Evolutionary conservation across 2,888 invertebrate species (phyloP).

Genomic region (Chelonus formosanus): DNA sequence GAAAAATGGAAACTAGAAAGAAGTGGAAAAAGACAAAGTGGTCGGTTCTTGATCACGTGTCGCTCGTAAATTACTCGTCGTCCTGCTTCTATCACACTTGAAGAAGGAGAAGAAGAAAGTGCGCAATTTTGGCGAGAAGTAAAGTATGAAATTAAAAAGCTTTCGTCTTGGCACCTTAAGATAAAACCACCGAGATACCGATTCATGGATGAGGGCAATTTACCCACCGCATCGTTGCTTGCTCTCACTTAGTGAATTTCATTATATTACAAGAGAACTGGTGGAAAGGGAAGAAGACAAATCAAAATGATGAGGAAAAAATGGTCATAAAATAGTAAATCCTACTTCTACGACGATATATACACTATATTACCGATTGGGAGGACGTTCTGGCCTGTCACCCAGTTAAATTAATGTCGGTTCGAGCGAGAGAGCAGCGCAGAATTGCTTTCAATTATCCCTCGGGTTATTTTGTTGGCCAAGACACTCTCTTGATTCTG

Average conservation of each 20-base stretch:
- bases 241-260: background rate
- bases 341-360: background rate
- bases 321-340: background rate
- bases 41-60: conserved; percentile 32
- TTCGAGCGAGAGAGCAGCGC: conserved; percentile 24
- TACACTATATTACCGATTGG: conserved; percentile 29
- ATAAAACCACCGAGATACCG: conserved; percentile 11
- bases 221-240: conserved; percentile 12
- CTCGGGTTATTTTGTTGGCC: conserved; percentile 42
- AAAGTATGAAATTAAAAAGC: conserved; percentile 35
- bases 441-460: conserved; percentile 45
- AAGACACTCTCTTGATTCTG: conserved; percentile 41
- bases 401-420: conserved; percentile 33
- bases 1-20: conserved; percentile 19
- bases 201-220: conserved; percentile 18
- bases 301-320: conserved; percentile 2
- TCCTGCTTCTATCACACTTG: background rate
- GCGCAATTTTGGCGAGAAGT: conserved; percentile 12
- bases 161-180: conserved; percentile 5
- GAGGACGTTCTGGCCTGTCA: conserved; percentile 33
- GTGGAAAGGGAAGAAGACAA: conserved; percentile 2
- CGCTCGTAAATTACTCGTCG: conserved; percentile 26
- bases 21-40: conserved; percentile 28
- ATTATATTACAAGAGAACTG: conserved; percentile 8
- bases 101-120: conserved; percentile 18